phyloP scores from a whole-genome alignment of 2,888 invertebrate genomes.

The Nudaria mundana region DNA sequence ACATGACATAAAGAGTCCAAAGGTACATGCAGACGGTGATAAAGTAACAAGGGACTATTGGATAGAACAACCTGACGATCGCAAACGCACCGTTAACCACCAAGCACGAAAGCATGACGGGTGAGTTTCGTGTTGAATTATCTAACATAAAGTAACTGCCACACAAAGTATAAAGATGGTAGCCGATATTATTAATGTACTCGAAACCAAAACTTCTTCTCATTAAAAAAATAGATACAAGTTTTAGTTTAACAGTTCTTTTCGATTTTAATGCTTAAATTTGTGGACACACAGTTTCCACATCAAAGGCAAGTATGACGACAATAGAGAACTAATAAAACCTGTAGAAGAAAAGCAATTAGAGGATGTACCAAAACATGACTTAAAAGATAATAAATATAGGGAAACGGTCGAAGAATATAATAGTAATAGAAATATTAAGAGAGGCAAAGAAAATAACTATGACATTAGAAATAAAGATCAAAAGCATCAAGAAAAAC shows the following conservation, averaged over 20 bases:
- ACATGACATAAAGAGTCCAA: slow-evolving; percentile 76
- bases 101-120: slow-evolving; percentile 76
- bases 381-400: background rate
- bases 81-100: slow-evolving; percentile 74
- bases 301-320: slow-evolving; percentile 18
- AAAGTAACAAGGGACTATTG: slow-evolving; percentile 77
- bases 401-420: background rate
- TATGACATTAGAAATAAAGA: too few relatives aligned
- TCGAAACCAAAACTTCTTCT: too few relatives aligned
- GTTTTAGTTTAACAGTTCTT: too few relatives aligned
- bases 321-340: background rate
- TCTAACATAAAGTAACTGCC: too few relatives aligned
- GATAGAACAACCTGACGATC: slow-evolving; percentile 77
- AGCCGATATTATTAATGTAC: background rate
- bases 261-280: too few relatives aligned
- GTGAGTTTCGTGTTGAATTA: too few relatives aligned
- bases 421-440: background rate
- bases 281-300: slow-evolving; percentile 29
- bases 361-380: slow-evolving; percentile 11
- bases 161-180: too few relatives aligned
- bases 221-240: too few relatives aligned
- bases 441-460: slow-evolving; percentile 3
- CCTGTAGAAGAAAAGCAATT: slow-evolving; percentile 7
- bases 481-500: too few relatives aligned
- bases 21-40: slow-evolving; percentile 75